Evolutionary conservation across 2,888 invertebrate genomes (phyloP), one percentile per base, ranked within the genome.

Genomic region (Acrobeloides nanus): DNA sequence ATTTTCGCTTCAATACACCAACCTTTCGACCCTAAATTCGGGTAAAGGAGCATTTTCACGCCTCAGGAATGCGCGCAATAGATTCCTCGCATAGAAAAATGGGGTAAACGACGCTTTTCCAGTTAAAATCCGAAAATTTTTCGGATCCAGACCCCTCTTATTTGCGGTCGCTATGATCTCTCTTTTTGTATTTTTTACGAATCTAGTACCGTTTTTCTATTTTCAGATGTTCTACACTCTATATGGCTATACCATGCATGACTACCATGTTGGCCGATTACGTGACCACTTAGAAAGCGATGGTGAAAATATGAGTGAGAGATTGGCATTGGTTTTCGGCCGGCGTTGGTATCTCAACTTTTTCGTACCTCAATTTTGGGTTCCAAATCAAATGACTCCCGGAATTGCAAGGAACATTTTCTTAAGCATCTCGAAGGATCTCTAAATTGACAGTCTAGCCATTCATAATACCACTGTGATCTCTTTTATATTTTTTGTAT

Each of bases 181-280:
- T 35, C 10, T 35, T 18, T 35, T 12, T 12, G 18, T 12, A 10
- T 15, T 8, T 10, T 10, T 10, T 37, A 2, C 20, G 2, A 12
- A 15, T 26, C 29, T 29, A 10, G 29, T 10, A 29, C 10, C 10
- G 29, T 29, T 10, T 29, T 10, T 29, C 5, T 23, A 32, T 29
- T 57, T 54, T 34, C 53, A 69, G 68, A 55, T 70, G 4, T 68
- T 64, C 51, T 71, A 72, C 50, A 72, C 68, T 0, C 48, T 53
- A 15, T 48, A 63, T 34, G 71, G 71, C 29, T 72, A 68, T 52
- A 72, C 68, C 20, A 68, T 69, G 67, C 61, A 63, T 47, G 71
- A 71, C 35, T 71, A 68, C 38, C 66, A 68, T 45, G 55, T 58
- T 27, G 39, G 57, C n/a, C 48, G 62, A 4, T 53, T 65, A 7